Conservation (phyloP, 2,888 invertebrate species). For the Blastobasis lacticolella region DNA sequence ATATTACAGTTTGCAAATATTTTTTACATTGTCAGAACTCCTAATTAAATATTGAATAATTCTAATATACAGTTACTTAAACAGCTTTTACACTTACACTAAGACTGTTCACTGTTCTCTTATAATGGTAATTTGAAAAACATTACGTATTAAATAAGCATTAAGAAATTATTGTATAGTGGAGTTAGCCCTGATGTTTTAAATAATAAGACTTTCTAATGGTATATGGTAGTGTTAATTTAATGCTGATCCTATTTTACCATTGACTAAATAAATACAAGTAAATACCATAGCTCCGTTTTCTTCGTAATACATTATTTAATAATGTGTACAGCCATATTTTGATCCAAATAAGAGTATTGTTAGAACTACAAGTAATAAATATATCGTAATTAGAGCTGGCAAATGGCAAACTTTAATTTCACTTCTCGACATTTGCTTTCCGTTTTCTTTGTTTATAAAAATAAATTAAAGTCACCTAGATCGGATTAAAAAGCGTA, state of each 20-base stretch:
- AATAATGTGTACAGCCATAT: not conserved
- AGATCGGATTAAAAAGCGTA: too few species aligned
- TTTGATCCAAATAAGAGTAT: not conserved
- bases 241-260: not conserved
- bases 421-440: too few species aligned
- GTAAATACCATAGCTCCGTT: not conserved
- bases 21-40: not conserved
- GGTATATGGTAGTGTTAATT: not conserved
- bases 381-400: not conserved
- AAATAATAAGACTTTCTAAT: not conserved
- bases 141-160: conserved; percentile 3
- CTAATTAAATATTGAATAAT: conserved; percentile 1
- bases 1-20: too few species aligned
- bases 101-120: conserved; percentile 1
- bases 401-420: not conserved
- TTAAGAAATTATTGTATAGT: conserved; percentile 1
- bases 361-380: not conserved
- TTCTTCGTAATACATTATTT: not conserved
- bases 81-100: conserved; percentile 5
- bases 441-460: too few species aligned
- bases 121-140: conserved; percentile 4
- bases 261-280: not conserved
- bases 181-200: not conserved
- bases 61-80: conserved; percentile 3
- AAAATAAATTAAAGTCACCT: too few species aligned